Base-by-base conservation (phyloP, 2,797 vertebrate species). In the Artibeus lituratus region DNA sequence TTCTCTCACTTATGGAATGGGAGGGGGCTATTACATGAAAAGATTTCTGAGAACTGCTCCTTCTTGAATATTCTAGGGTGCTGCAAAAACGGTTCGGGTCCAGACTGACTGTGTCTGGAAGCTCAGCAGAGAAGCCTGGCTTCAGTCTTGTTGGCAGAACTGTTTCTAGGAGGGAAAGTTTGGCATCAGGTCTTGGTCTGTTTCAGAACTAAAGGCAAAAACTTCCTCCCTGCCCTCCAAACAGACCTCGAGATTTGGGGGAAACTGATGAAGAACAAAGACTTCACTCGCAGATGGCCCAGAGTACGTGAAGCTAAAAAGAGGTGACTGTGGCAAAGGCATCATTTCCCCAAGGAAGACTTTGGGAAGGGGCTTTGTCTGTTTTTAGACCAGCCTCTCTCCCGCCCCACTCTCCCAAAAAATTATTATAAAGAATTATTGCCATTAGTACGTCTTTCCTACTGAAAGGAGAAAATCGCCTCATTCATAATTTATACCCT, bases 401-500 rank as follows among this genome's bases (percentile, higher is more conserved):
- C 95, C 98, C 94, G 83, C 94, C 18, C 97, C 95, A 97, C 98
- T 97, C 98, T 98, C 98, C 98, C 97, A 96, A 98, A 99, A 98
- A 99, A 99, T 99, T 98, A 99, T 99, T 99, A 99, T 99, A 99
- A 99, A 99, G 99, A 99, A 99, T 99, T 99, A 99, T 99, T 99
- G 99, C 99, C 99, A 99, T 99, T 99, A 99, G 98, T 98, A 99
- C 98, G 99, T 99, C 99, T 99, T 99, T 99, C 99, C 99, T 98
- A 98, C 98, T 99, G 99, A 99, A 99, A 99, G 98, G 98, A 99
- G 99, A 99, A 99, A 99, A 99, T 99, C 99, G 98, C 99, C 99
- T 99, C 99, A 99, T 99, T 99, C 99, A 99, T 99, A 99, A 99
- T 99, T 99, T 99, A 99, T 99, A 99, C 98, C 99, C 99, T 99